Evolutionary conservation across 2,888 invertebrate species (phyloP).

Genomic region (Lycophotia porphyrea): DNA sequence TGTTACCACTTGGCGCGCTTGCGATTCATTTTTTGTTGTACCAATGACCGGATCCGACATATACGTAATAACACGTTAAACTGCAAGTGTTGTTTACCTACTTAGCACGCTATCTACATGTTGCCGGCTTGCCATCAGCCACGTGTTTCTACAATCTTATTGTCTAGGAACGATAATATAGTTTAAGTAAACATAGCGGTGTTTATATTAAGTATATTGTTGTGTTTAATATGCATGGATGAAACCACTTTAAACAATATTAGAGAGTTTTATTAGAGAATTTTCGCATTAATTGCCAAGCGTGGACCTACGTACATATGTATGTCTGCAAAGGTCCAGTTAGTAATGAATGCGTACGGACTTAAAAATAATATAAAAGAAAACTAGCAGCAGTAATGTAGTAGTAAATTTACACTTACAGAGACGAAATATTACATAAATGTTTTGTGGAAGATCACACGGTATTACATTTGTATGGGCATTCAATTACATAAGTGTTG

Average conservation of each 20-base stretch:
- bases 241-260: slow-evolving; percentile 12
- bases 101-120: slow-evolving; percentile 45
- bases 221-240: slow-evolving; percentile 28
- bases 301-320: no score
- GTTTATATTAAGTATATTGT: slow-evolving; percentile 51
- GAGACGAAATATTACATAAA: slow-evolving; percentile 14
- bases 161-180: slow-evolving; percentile 60
- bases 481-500: neutral
- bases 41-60: no score
- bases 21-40: no score
- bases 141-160: slow-evolving; percentile 61
- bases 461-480: neutral
- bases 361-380: neutral
- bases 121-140: slow-evolving; percentile 44
- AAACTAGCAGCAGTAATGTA: neutral
- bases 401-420: neutral
- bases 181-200: slow-evolving; percentile 45
- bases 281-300: neutral
- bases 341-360: neutral
- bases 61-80: slow-evolving; percentile 16
- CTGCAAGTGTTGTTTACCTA: slow-evolving; percentile 36
- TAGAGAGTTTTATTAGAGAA: neutral
- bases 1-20: no score
- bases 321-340: no score
- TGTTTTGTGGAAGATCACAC: slow-evolving; percentile 14